These are phyloP conservation scores for Tangara arthus DNA, from an alignment of 2,797 vertebrate species.

Conservation along the genomic window DNA sequence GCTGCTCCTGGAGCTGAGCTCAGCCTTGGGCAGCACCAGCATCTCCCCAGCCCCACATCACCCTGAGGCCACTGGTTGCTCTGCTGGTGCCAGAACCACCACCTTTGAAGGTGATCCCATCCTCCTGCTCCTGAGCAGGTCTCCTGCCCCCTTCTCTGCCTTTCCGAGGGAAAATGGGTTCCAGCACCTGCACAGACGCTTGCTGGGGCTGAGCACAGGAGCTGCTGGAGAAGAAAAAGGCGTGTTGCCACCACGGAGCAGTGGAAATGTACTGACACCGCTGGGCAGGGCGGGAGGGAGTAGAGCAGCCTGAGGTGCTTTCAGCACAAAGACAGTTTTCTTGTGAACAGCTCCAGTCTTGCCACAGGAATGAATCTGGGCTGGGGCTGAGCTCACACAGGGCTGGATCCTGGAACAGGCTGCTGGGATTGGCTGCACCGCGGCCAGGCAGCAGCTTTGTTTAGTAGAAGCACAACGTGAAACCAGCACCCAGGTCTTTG, in stretches of 20 bases:
- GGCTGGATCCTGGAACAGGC: not conserved
- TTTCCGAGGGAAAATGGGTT: not conserved
- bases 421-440: not conserved
- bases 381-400: not conserved
- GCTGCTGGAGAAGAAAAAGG: not conserved
- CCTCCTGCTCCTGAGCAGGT: not conserved
- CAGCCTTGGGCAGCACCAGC: not conserved
- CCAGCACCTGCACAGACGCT: not conserved
- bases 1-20: not conserved
- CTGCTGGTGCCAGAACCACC: not conserved
- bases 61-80: rapidly evolving
- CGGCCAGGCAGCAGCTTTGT: not conserved
- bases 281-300: not conserved
- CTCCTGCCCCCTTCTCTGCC: not conserved
- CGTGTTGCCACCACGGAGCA: not conserved
- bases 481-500: not conserved
- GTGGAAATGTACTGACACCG: not conserved
- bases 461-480: rapidly evolving
- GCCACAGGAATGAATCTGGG: not conserved
- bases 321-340: not conserved
- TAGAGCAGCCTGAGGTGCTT: not conserved
- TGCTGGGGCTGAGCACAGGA: not conserved
- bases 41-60: not conserved
- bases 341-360: not conserved
- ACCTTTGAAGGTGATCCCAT: not conserved